Conservation (phyloP, 2,797 vertebrate genomes). For the Anas bernieri region DNA sequence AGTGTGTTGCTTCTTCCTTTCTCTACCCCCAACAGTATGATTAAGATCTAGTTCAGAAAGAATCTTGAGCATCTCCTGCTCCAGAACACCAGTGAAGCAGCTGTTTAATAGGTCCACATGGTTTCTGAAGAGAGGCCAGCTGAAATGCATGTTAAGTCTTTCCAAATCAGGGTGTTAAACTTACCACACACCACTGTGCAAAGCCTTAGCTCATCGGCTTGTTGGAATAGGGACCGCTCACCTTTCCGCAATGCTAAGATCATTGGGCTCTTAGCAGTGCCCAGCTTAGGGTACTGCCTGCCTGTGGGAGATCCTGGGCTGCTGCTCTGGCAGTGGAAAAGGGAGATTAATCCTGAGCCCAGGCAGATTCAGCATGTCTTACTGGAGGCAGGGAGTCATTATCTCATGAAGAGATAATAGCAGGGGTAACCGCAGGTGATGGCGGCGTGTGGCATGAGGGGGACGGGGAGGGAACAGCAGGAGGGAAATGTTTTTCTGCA, state of each 20-base stretch:
- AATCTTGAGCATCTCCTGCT: background rate
- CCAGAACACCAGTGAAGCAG: background rate
- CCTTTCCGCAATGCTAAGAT: background rate
- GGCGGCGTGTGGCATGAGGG: background rate
- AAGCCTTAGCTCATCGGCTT: background rate
- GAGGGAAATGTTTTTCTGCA: background rate
- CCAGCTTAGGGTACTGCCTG: background rate
- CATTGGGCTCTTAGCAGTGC: background rate
- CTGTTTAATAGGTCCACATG: background rate
- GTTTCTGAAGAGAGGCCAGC: background rate
- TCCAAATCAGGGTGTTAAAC: background rate
- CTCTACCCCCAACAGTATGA: background rate
- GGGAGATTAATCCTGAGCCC: accelerated
- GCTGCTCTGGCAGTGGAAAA: background rate
- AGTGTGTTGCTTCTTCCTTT: background rate
- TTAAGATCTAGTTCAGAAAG: background rate
- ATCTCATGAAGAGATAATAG: background rate
- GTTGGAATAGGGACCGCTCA: background rate
- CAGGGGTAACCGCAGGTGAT: background rate
- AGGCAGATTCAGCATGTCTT: background rate
- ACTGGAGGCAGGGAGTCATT: background rate
- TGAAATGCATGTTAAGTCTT: background rate
- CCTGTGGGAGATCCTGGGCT: background rate
- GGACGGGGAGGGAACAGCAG: background rate
- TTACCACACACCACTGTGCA: background rate